A percentile compares a stretch with the other conserved stretches of the same genome.
phyloP scores from a whole-genome alignment of 37 sponge, comb jelly and placozoan genomes.

The Ephydatia muelleri region DNA sequence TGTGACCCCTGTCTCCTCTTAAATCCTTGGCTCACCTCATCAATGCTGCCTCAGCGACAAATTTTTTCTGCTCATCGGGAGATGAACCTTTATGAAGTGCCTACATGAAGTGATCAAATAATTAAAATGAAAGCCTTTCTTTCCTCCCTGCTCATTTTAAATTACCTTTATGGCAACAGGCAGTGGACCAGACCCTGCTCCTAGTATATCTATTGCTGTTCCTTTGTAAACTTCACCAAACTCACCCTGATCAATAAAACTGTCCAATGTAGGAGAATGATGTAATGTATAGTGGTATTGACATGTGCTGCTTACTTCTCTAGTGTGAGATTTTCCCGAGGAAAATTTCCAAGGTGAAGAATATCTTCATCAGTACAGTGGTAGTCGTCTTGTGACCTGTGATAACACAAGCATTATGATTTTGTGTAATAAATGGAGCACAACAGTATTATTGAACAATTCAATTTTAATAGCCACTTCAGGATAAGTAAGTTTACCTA shows the following conservation, averaged over 20 bases:
- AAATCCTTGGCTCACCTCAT: constrained; percentile 53
- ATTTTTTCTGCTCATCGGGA: constrained; percentile 61
- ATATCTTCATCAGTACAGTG: constrained; percentile 60
- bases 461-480: no score
- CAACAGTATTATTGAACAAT: no score
- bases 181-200: constrained; percentile 45
- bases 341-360: constrained; percentile 58
- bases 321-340: constrained; percentile 66
- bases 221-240: constrained; percentile 85
- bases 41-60: constrained; percentile 74
- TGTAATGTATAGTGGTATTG: no score
- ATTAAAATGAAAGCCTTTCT: no score
- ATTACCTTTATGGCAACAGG: constrained; percentile 77
- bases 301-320: constrained; percentile 57
- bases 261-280: not conserved
- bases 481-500: no score
- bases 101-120: not conserved
- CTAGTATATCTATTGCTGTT: constrained; percentile 50
- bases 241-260: constrained; percentile 67
- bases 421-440: no score
- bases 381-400: constrained; percentile 65
- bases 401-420: no score
- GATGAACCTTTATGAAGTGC: constrained; percentile 67
- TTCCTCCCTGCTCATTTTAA: no score
- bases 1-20: no score